Evolutionary conservation across 2,113 vertebrate species (phyloP), one percentile per base, ranked within the genome.

Genomic region (Marmota flaviventris): DNA sequence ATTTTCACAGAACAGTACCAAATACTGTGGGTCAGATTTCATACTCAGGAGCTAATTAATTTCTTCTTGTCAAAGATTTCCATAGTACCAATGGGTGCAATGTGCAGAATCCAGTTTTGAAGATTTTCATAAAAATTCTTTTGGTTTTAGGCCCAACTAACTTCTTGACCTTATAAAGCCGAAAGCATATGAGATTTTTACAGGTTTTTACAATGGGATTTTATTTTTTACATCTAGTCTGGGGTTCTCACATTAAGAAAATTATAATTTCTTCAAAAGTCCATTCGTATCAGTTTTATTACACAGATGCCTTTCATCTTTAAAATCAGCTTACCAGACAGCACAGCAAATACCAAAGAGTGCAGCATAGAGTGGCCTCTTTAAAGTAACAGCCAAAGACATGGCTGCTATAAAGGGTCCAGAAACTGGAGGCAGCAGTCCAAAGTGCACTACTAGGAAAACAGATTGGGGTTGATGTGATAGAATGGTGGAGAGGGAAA

Each of bases 61-160:
- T 27, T 89, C 89, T 94, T 98, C 86, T 85, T 91, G 84, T 32
- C 83, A 96, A 90, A 89, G 83, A 97, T 85, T 82, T 89, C 67
- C 92, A 97, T n/a, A 72, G 48, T 56, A 94, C 61, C 75, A 93
- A 37, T 20, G 20, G 89, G 45, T 91, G 93, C 27, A 91, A 87
- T 27, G 25, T 90, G 39, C 39, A 93, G 58, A 95, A 95, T 97
- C 94, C 81, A 96, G 91, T 93, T 98, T 53, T 93, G 58, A 95
- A 92, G n/a, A 37, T 61, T 76, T 79, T 51, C 5, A 25, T 75
- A 42, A 25, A 85, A 95, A 92, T 56, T 17, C 48, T 90, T 63
- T 95, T 79, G 85, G 61, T 93, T 98, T 96, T 84, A 97, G 69
- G 79, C 8, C 45, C 12, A 51, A 76, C 56, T 93, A 91, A 87